Evolutionary conservation across 2,797 vertebrate species (phyloP), one percentile per base, ranked within the genome.

Genomic region (Zonotrichia albicollis): DNA sequence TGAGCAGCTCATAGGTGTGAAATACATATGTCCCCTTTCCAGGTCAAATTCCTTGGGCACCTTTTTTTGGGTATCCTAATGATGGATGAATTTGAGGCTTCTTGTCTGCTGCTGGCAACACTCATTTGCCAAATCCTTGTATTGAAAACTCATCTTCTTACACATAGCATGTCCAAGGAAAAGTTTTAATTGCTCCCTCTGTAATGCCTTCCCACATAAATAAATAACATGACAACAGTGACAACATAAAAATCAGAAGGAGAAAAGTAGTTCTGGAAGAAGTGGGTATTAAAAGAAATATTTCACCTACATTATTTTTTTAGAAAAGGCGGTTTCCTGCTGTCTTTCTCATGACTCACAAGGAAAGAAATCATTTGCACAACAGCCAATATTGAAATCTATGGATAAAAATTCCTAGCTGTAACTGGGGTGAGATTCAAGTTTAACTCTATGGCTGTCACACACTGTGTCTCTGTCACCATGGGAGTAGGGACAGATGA

Each of bases 401-500:
- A 15, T 62, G 8, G 26, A 29, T 54, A 29, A 66, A 70, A 66
- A 48, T 38, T 29, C 13, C 40, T 26, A n/a, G 7, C 36, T 60
- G 27, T 76, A 67, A 36, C 13, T 53, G 34, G 30, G 78, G 67
- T 46, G 14, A 77, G 26, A 50, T 45, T 68, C 26, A 61, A 36
- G 13, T 23, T 83, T 38, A 48, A 40, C 8, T 73, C 23, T 30
- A 0, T 51, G 62, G 26, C 26, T 89, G 51, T 45, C 32, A 34
- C 16, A 18, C 11, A 17, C 32, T 66, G 18, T 55, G 64, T 46
- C 17, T 61, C 13, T 53, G 16, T 46, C 42, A 66, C 26, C 20
- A 4, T 20, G 32, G 13, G 6, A 43, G 10, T 1, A 2, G 6
- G 20, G 17, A 36, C 2, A 3, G 27, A 42, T 53, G 34, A 29